Evolutionary conservation across 2,888 invertebrate species (phyloP).

Genomic region (Pristionchus entomophagus): DNA sequence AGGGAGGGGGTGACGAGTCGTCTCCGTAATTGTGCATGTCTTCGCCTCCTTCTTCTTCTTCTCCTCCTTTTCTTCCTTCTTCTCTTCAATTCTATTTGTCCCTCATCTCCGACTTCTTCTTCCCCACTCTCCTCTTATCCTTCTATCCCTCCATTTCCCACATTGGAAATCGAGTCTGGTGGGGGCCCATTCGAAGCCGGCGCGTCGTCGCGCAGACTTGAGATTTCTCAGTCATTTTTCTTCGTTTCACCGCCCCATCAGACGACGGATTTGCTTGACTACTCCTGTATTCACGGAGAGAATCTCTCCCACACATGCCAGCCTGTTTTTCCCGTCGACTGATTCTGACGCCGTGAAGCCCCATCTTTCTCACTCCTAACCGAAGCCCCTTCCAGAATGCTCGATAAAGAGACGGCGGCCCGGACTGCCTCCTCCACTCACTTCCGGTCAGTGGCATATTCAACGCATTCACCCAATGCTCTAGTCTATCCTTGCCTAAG

Average conservation of each 20-base stretch:
- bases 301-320: not conserved
- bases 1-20: conserved; percentile 16
- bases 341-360: conserved; percentile 10
- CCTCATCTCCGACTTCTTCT: conserved; percentile 28
- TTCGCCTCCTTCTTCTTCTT: conserved; percentile 6
- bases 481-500: too few relatives aligned
- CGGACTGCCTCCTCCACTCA: conserved; percentile 27
- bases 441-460: conserved; percentile 11
- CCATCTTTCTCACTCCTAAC: not conserved
- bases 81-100: conserved; percentile 33
- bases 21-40: conserved; percentile 32
- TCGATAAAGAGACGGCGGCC: conserved; percentile 28
- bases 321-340: not conserved
- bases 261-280: too few relatives aligned
- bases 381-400: conserved; percentile 27
- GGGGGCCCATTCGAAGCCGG: not conserved
- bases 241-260: too few relatives aligned
- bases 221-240: not conserved
- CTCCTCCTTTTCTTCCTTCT: not conserved
- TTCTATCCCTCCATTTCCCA: not conserved
- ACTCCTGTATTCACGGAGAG: too few relatives aligned
- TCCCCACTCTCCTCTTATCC: not conserved
- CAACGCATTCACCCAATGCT: too few relatives aligned
- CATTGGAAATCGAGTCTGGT: conserved; percentile 36
- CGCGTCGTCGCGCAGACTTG: not conserved